Base-by-base conservation (phyloP, 2,797 vertebrate genomes). In the Etheostoma nigrum region DNA sequence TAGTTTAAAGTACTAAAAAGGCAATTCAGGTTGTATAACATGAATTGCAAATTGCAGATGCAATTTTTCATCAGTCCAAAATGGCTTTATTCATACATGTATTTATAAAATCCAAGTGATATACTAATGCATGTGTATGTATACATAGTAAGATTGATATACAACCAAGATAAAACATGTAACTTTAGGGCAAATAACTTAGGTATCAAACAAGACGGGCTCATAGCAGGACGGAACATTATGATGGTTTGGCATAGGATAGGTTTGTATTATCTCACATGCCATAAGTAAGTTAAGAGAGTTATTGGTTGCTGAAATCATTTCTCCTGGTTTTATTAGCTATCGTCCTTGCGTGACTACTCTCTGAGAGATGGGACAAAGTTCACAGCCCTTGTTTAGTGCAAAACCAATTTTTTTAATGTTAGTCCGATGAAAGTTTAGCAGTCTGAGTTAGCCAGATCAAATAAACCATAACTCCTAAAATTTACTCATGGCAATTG, bases 91-190 rank as follows among this genome's bases (percentile, higher is more conserved):
- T 45, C 23, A 55, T 55, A n/a, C 16, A 66, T 67, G 3, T 42
- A 42, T 53, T 40, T 10, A 53, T 42, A 44, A 15, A 57, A 64
- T 48, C 5, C 45, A 48, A 53, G 30, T 68, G 52, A 67, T 33
- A 21, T 57, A 21, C 40, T n/a, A 21, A 21, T 65, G 11, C 8
- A 59, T 54, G 5, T 47, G 12, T 53, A n/a, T 54, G 52, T 47
- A 8, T 19, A 33, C 10, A 42, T 15, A 42, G 51, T 8, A 12
- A 13, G 1, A 54, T 23, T 21, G 9, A 58, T 48, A 23, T 57
- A 42, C 18, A 48, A 21, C 21, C 23, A 52, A 25, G 25, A 53
- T 27, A 23, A 69, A 15, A 25, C 36, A 23, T 49, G 33, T 59
- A 36, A 13, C 49, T 23, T 52, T 9, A 49, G 4, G 30, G 13